A percentile compares a stretch with the other conserved stretches of the same genome.
Conservation (phyloP, 2,113 vertebrate genomes). For the Poeciliopsis occidentalis region DNA sequence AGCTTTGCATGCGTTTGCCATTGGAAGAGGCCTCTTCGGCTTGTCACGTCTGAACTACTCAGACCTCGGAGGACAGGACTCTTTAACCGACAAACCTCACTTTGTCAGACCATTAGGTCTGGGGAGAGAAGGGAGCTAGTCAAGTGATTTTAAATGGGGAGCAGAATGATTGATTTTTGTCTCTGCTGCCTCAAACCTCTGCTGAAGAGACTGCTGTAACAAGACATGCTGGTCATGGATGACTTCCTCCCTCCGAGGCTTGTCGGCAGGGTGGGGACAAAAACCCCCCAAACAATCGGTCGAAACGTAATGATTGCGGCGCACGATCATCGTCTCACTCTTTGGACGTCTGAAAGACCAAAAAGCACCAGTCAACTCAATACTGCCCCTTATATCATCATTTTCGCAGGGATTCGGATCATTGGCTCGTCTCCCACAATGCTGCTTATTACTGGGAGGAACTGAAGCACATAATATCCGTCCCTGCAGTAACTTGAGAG, state of each 20-base stretch:
- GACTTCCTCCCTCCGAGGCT: constrained; percentile 22
- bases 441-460: constrained; percentile 62
- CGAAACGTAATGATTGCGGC: not conserved
- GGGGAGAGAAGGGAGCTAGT: constrained; percentile 17
- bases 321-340: not conserved
- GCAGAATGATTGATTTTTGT: not conserved
- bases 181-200: not conserved
- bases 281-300: not conserved
- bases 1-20: not conserved
- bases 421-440: constrained; percentile 30
- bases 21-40: constrained; percentile 56
- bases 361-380: constrained; percentile 61
- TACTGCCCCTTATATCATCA: constrained; percentile 16
- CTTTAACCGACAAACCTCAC: not conserved
- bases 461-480: constrained; percentile 58
- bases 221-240: constrained; percentile 26
- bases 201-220: constrained; percentile 14
- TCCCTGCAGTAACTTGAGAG: constrained; percentile 64
- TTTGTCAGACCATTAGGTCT: constrained; percentile 20
- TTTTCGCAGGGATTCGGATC: constrained; percentile 37
- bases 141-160: constrained; percentile 1
- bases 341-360: constrained; percentile 14
- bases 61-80: constrained; percentile 52
- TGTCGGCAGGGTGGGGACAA: constrained; percentile 3
- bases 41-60: constrained; percentile 67